phyloP scores from a whole-genome alignment of 2,888 invertebrate genomes.

The Mamestra brassicae region DNA sequence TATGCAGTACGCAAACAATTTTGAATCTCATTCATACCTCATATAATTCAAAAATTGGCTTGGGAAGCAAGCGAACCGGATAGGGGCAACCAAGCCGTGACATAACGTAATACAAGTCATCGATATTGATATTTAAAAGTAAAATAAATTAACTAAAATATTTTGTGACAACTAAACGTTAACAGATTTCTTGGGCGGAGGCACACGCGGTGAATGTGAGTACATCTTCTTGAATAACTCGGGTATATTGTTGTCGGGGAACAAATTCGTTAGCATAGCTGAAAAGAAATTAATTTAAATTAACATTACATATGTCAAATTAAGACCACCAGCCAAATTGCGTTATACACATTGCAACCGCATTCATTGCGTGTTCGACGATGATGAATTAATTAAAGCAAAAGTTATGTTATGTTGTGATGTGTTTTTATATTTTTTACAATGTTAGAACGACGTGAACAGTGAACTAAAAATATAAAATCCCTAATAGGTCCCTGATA shows the following conservation, averaged over 20 bases:
- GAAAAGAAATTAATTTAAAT: slow-evolving; percentile 65
- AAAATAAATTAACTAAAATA: slow-evolving; percentile 12
- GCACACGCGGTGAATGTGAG: slow-evolving; percentile 91
- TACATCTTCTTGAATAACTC: slow-evolving; percentile 94
- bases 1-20: neutral
- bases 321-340: no score
- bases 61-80: slow-evolving; percentile 15
- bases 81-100: slow-evolving; percentile 1
- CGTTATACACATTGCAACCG: no score
- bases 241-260: slow-evolving; percentile 94
- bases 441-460: no score
- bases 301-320: neutral
- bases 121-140: slow-evolving; percentile 15
- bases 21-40: neutral
- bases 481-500: no score
- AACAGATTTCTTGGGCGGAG: slow-evolving; percentile 79
- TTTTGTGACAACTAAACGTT: slow-evolving; percentile 70
- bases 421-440: no score
- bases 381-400: no score
- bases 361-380: no score
- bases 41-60: slow-evolving; percentile 14
- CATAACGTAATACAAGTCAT: neutral
- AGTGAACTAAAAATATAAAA: no score
- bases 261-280: slow-evolving; percentile 92
- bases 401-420: no score